Conservation (phyloP, 1,140 invertebrate species). For the Lethrus apterus region DNA sequence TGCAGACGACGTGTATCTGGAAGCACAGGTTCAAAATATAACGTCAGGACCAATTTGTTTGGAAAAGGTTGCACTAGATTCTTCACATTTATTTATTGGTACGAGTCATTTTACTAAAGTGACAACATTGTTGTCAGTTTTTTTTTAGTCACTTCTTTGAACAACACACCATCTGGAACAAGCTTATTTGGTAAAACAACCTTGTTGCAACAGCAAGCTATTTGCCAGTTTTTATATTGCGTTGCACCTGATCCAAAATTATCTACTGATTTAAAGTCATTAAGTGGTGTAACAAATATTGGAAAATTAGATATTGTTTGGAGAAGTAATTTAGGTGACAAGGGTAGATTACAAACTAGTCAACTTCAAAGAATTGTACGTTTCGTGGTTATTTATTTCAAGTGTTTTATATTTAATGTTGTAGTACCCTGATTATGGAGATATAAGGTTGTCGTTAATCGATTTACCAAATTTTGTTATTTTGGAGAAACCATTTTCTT, state of each 20-base stretch:
- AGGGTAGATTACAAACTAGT: constrained; percentile 91
- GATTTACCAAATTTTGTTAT: constrained; percentile 74
- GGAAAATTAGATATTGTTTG: constrained; percentile 97
- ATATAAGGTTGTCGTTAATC: constrained; percentile 74
- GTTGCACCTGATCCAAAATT: constrained; percentile 71
- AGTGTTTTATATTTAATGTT: constrained; percentile 10
- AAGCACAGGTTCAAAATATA: constrained; percentile 95
- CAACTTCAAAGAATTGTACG: constrained; percentile 81
- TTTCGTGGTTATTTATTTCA: constrained; percentile 12
- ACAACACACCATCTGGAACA: constrained; percentile 52
- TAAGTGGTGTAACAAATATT: constrained; percentile 81
- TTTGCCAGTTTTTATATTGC: constrained; percentile 91
- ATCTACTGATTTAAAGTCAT: constrained; percentile 62
- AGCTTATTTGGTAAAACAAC: constrained; percentile 83
- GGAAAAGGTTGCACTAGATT: constrained; percentile 86
- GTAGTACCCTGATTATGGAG: constrained; percentile 72
- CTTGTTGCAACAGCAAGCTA: constrained; percentile 67
- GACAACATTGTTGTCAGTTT: constrained; percentile 3
- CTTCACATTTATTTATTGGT: constrained; percentile 79
- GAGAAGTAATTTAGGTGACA: constrained; percentile 92
- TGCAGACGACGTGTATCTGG: constrained; percentile 93
- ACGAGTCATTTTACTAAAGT: constrained; percentile 14
- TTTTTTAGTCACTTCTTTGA: constrained; percentile 55
- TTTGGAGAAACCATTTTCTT: constrained; percentile 73
- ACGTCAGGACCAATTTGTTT: constrained; percentile 82